Base-by-base conservation (phyloP, 2,888 invertebrate genomes). In the Drosophila stalkeri region DNA sequence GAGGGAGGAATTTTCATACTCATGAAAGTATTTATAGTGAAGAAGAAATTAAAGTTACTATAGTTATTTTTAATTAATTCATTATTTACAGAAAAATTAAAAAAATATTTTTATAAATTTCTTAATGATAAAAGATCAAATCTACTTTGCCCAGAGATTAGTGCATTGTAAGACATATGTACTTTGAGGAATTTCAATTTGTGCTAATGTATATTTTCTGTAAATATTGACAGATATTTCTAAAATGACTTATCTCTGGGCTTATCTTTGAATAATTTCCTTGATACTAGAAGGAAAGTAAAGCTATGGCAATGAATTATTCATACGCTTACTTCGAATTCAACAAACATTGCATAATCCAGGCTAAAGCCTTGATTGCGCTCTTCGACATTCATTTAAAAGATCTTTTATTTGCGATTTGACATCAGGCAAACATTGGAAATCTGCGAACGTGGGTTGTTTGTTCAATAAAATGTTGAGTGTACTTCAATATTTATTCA, bases 401-500 rank as follows among this genome's bases (percentile, higher is more conserved):
- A 37, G 23, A 43, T 55, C 39, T 23, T 64, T 54, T 52, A 51
- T 49, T 61, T 66, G 47, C 56, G 46, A 33, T 47, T 64, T 59
- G 18, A 62, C 52, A 37, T 59, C n/a, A 52, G 41, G 52, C 43
- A 60, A 60, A 20, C 41, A 55, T 41, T 55, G 39, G 47, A 23
- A 47, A 59, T 60, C 14, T 44, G 11, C 35, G 51, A 49, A 54
- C 55, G 79, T 81, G 64, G 81, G 77, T 56, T 31, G 49, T 18
- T 31, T 56, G 63, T 44, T 76, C 35, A 57, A 72, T 63, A 56
- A 46, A 61, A 51, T 60, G 4, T 68, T 14, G 62, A 80, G 64
- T 61, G 63, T 44, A 73, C 72, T 84, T 62, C 23, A 47, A 66
- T 35, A 47, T 63, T 67, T 63, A 57, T 65, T 54, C 51, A 47